These are phyloP conservation scores for Hololepta plana DNA, from an alignment of 2,888 invertebrate species.

Conservation along the genomic window DNA sequence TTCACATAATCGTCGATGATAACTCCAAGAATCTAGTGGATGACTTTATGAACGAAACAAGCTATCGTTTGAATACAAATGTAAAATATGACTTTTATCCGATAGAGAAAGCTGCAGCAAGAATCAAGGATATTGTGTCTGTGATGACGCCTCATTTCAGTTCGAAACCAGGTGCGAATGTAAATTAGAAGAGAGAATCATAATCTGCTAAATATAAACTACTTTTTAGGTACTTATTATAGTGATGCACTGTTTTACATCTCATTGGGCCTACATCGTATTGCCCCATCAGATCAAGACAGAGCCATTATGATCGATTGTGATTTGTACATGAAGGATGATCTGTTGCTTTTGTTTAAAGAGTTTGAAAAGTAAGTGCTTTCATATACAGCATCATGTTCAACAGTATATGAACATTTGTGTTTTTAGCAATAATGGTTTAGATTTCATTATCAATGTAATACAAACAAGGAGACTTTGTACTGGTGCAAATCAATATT, in stretches of 20 bases:
- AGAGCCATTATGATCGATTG: constrained; percentile 56
- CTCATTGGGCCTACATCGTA: constrained; percentile 51
- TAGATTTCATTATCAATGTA: too few species aligned
- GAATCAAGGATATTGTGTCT: constrained; percentile 41
- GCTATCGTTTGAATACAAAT: constrained; percentile 23
- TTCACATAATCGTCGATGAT: constrained; percentile 44
- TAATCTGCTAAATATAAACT: constrained; percentile 4
- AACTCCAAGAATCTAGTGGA: constrained; percentile 36
- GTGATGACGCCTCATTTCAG: constrained; percentile 54
- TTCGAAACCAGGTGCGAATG: constrained; percentile 37
- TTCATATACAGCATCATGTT: too few species aligned
- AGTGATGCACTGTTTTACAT: constrained; percentile 63
- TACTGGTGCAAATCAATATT: too few species aligned
- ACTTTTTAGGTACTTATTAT: constrained; percentile 45
- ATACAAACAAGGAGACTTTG: too few species aligned
- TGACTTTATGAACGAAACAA: constrained; percentile 26
- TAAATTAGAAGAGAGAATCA: too few species aligned
- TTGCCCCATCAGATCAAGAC: constrained; percentile 40
- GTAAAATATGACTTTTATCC: constrained; percentile 37
- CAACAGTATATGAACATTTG: too few species aligned
- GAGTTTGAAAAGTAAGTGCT: constrained; percentile 40
- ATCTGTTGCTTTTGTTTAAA: constrained; percentile 43
- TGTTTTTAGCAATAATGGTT: too few species aligned
- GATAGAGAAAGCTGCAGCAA: constrained; percentile 36
- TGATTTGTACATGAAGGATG: constrained; percentile 54